Percentiles rank a stretch among this genome's conserved stretches.
phyloP scores from a whole-genome alignment of 2,797 vertebrate species.

The Scolopax bukidnonensis region DNA sequence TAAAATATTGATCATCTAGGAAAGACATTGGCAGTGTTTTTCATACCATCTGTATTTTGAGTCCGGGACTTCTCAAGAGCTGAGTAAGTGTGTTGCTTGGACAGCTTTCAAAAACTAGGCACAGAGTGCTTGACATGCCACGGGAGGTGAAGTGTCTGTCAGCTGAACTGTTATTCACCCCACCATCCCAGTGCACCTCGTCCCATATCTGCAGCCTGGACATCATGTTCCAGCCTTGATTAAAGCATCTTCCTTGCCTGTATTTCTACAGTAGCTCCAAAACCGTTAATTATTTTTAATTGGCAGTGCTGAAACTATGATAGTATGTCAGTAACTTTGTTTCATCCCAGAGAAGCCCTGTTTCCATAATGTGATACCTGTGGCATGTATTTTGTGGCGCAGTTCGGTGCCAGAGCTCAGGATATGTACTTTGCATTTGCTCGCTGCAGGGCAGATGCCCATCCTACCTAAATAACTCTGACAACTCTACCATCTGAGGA shows the following conservation, averaged over 20 bases:
- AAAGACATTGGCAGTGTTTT: not conserved
- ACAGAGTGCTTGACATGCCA: not conserved
- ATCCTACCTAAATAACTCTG: not conserved
- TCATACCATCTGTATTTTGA: not conserved
- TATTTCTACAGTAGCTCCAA: not conserved
- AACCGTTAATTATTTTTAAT: not conserved
- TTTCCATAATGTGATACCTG: not conserved
- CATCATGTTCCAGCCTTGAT: not conserved
- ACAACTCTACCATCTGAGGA: not conserved
- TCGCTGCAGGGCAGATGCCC: not conserved
- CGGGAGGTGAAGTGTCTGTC: accelerated
- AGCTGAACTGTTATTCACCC: not conserved
- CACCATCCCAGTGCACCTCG: not conserved
- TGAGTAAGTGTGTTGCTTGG: not conserved
- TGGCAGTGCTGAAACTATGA: not conserved
- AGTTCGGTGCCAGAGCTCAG: not conserved
- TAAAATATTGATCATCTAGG: not conserved
- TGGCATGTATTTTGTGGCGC: not conserved
- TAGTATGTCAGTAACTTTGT: not conserved
- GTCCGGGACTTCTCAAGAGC: not conserved
- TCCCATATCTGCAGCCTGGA: not conserved
- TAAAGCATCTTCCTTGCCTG: not conserved
- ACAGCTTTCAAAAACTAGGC: not conserved
- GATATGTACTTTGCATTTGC: not conserved
- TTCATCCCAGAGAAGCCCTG: not conserved